Evolutionary conservation across 2,888 invertebrate genomes (phyloP).

Genomic region (Atrina japonica): DNA sequence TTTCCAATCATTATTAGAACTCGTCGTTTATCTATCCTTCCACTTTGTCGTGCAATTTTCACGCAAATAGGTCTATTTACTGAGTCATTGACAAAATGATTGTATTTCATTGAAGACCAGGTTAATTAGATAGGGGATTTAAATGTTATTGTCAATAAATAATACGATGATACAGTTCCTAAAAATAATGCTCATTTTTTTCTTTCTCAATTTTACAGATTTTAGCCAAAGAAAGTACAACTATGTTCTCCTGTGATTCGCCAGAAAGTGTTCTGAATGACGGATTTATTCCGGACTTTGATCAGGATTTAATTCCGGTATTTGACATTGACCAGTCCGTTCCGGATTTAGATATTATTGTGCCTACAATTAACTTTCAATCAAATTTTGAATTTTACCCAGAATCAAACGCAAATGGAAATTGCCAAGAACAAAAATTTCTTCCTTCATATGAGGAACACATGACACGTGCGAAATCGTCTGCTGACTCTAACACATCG

Average conservation of each 20-base stretch:
- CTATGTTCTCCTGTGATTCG: conserved; percentile 18
- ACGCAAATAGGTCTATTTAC: too few species aligned
- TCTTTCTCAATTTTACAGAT: too few species aligned
- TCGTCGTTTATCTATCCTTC: too few species aligned
- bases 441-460: conserved; percentile 28
- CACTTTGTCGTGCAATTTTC: too few species aligned
- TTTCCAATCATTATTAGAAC: too few species aligned
- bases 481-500: neutral
- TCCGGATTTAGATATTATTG: conserved; percentile 42
- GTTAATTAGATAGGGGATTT: too few species aligned
- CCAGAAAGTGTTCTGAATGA: conserved; percentile 11
- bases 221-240: too few species aligned
- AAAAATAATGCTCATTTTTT: too few species aligned
- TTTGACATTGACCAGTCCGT: conserved; percentile 37
- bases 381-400: conserved; percentile 26
- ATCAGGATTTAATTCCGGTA: conserved; percentile 18
- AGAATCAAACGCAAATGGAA: conserved; percentile 12
- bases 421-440: neutral
- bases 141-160: too few species aligned
- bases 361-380: conserved; percentile 38
- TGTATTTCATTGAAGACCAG: too few species aligned
- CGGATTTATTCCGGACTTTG: conserved; percentile 7
- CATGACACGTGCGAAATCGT: conserved; percentile 2
- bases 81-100: too few species aligned
- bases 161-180: too few species aligned